A percentile compares a stretch with the other conserved stretches of the same genome.
phyloP scores from a whole-genome alignment of 2,888 invertebrate species.

The Phaonia tiefii region DNA sequence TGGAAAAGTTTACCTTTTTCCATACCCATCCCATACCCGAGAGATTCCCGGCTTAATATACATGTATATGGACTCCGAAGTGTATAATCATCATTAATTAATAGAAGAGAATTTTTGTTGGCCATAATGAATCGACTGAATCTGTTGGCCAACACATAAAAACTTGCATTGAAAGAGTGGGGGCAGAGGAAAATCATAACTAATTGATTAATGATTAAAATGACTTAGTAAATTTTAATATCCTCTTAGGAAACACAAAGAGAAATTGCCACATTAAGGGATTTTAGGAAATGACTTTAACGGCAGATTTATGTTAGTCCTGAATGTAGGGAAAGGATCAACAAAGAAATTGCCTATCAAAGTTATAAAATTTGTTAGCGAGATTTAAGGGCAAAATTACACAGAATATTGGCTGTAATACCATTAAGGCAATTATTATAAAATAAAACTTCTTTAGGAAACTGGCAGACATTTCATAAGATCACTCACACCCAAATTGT shows the following conservation, averaged over 20 bases:
- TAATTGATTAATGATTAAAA: constrained; percentile 42
- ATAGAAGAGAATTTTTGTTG: constrained; percentile 12
- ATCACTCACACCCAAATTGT: no score
- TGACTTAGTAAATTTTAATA: constrained; percentile 30
- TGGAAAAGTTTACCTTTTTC: constrained; percentile 29
- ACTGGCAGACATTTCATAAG: no score
- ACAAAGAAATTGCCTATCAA: neutral
- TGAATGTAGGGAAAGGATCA: neutral
- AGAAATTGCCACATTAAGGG: neutral
- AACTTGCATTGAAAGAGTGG: constrained; percentile 16
- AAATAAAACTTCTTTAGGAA: no score
- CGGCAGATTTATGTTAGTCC: constrained; percentile 1
- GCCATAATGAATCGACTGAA: constrained; percentile 38
- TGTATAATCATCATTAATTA: constrained; percentile 53
- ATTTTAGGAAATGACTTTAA: constrained; percentile 33
- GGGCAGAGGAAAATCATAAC: constrained; percentile 4
- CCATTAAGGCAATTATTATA: no score
- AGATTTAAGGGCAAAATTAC: no score
- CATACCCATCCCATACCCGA: no score
- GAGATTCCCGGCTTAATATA: no score
- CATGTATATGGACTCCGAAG: constrained; percentile 19
- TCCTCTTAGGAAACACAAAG: constrained; percentile 2
- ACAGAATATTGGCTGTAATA: no score
- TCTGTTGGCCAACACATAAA: constrained; percentile 19
- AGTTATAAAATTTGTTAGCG: no score